A percentile compares a stretch with the other conserved stretches of the same genome.
These are phyloP conservation scores for Ectropis crepuscularia DNA, from an alignment of 2,888 invertebrate genomes.

Conservation along the genomic window DNA sequence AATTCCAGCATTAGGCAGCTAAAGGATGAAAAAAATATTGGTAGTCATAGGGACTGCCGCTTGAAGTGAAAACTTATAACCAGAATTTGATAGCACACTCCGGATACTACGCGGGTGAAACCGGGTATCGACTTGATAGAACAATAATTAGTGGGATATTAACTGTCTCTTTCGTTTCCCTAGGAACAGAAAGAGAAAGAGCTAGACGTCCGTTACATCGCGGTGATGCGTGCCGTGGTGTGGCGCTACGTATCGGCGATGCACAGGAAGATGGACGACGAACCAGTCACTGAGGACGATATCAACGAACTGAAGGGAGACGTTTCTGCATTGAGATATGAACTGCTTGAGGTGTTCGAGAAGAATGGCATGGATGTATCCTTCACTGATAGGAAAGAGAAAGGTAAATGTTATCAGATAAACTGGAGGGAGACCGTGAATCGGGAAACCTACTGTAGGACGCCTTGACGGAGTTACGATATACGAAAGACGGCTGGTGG, in stretches of 20 bases:
- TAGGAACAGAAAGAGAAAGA: conserved; percentile 87
- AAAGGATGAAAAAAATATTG: too few relatives aligned
- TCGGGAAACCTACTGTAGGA: too few relatives aligned
- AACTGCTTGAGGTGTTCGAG: conserved; percentile 94
- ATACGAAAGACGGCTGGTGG: too few relatives aligned
- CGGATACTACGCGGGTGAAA: too few relatives aligned
- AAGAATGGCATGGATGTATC: conserved; percentile 95
- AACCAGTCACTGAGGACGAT: conserved; percentile 95
- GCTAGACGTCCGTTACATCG: conserved; percentile 88
- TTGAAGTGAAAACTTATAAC: too few relatives aligned
- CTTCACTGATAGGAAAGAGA: conserved; percentile 89
- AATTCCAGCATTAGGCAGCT: too few relatives aligned
- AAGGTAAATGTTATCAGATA: conserved; percentile 79
- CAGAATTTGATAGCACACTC: too few relatives aligned
- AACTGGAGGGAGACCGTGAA: too few relatives aligned
- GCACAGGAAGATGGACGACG: conserved; percentile 93
- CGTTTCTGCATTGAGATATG: conserved; percentile 95
- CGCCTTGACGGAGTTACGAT: too few relatives aligned
- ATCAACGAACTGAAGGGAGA: conserved; percentile 98
- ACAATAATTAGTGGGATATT: too few relatives aligned
- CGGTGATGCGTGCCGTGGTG: conserved; percentile 95
- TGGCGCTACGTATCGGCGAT: conserved; percentile 96
- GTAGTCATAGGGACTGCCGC: too few relatives aligned
- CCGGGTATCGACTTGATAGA: too few relatives aligned
- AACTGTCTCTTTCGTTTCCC: not conserved